Base-by-base conservation (phyloP, 2,113 vertebrate genomes). In the Anolis sagrei region DNA sequence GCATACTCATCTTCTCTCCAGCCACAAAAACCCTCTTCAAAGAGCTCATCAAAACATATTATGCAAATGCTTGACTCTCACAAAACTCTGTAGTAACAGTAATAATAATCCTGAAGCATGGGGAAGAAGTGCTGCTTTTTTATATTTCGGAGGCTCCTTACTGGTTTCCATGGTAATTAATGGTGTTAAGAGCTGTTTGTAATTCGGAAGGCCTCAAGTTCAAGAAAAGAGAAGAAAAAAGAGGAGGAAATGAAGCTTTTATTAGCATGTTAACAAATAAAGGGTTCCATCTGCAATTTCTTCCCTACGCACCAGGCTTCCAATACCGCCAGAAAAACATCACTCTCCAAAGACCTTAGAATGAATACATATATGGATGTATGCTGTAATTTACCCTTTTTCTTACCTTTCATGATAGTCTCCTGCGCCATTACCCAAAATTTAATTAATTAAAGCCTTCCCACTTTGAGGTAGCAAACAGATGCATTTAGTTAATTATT, bases 81-180 rank as follows among this genome's bases (percentile, higher is more conserved):
- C 19, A 72, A 61, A 79, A 49, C 54, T 49, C 11, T 1, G 1
- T 10, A 80, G 36, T 11, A 36, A 25, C 39, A 49, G 19, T 29
- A 80, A 27, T 34, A 74, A 13, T 34, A 48, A 14, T 10, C 19
- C 5, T 21, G 32, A 34, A 62, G 54, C 54, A 25, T 61, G 54
- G 62, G 58, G 58, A 13, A 27, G 58, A 83, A 75, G n/a, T 27
- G 58, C 49, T 9, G 49, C 76, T 11, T 83, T 83, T 76, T 23
- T 25, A 76, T 48, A 48, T 21, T 36, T 77, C 69, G 32, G 76
- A 70, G 49, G 23, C 29, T 32, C 68, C 54, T 86, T 39, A 21
- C 29, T 29, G 51, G 77, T 86, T 80, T 73, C 84, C 84, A 86
- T 86, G 84, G 84, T 48, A 94, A 90, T 95, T 95, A 94, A 95